These are phyloP conservation scores for Aselliscus stoliczkanus DNA, from an alignment of 2,797 vertebrate species.

Conservation along the genomic window DNA sequence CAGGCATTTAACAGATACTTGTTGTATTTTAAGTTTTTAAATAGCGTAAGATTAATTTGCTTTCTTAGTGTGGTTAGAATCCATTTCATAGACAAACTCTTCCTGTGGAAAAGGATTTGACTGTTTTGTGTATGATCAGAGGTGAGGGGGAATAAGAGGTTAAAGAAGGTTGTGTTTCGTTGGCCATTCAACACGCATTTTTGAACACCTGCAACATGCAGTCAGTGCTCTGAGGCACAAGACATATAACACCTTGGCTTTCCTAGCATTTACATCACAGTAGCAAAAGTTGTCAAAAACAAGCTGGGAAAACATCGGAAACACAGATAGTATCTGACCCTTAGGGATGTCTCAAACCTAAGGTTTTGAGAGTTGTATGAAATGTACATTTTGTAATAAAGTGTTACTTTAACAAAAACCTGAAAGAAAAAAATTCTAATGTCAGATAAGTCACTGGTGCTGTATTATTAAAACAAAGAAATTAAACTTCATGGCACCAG, in stretches of 20 bases:
- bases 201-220: background rate
- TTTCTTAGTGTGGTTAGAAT: background rate
- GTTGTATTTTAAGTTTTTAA: background rate
- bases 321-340: background rate
- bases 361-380: background rate
- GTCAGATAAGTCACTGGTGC: background rate
- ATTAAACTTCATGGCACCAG: constrained; percentile 57
- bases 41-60: background rate
- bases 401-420: constrained; percentile 37
- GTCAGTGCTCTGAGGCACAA: background rate
- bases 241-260: background rate
- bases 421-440: constrained; percentile 34
- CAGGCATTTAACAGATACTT: background rate
- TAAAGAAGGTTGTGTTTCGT: background rate
- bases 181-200: background rate
- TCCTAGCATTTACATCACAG: background rate
- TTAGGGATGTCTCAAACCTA: background rate
- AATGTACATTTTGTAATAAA: constrained; percentile 29
- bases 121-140: background rate
- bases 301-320: background rate
- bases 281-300: background rate
- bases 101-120: background rate
- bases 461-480: constrained; percentile 58
- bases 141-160: background rate
- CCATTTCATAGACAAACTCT: background rate